Evolutionary conservation across 2,888 invertebrate species (phyloP).

Genomic region (Rhingia campestris): DNA sequence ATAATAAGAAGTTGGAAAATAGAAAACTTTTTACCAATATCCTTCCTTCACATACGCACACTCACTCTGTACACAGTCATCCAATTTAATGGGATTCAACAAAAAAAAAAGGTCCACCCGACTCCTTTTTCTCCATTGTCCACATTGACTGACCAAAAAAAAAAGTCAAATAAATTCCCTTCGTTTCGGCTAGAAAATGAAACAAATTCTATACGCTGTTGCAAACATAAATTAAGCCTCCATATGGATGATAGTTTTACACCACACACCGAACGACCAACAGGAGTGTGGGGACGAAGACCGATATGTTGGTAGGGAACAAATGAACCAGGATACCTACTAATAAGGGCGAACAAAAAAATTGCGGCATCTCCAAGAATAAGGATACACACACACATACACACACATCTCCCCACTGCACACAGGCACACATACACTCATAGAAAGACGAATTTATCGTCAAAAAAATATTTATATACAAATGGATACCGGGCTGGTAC

Average conservation of each 20-base stretch:
- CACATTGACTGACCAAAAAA: conserved; percentile 65
- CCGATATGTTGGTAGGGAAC: conserved; percentile 62
- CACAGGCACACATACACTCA: conserved; percentile 16
- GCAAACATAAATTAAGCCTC: conserved; percentile 83
- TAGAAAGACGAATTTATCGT: conserved; percentile 15
- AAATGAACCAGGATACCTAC: conserved; percentile 69
- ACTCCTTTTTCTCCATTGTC: conserved; percentile 36
- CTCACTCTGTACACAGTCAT: conserved; percentile 59
- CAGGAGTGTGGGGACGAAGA: conserved; percentile 16
- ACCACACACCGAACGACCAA: conserved; percentile 40
- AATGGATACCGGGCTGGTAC: conserved; percentile 47
- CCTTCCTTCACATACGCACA: conserved; percentile 46
- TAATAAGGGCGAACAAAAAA: conserved; percentile 46
- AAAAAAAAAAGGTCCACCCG: conserved; percentile 39
- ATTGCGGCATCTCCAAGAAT: conserved; percentile 46
- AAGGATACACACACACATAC: conserved; percentile 58
- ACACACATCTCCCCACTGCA: neutral
- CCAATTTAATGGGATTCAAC: conserved; percentile 73
- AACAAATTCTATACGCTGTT: conserved; percentile 82
- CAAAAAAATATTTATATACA: conserved; percentile 31
- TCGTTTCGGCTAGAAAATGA: conserved; percentile 76
- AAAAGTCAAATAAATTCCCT: conserved; percentile 70
- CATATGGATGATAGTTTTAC: conserved; percentile 82
- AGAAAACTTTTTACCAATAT: conserved; percentile 71
- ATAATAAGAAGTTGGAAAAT: conserved; percentile 65